Conservation (phyloP, 2,797 vertebrate genomes). For the Hapalemur alaotrensis region DNA sequence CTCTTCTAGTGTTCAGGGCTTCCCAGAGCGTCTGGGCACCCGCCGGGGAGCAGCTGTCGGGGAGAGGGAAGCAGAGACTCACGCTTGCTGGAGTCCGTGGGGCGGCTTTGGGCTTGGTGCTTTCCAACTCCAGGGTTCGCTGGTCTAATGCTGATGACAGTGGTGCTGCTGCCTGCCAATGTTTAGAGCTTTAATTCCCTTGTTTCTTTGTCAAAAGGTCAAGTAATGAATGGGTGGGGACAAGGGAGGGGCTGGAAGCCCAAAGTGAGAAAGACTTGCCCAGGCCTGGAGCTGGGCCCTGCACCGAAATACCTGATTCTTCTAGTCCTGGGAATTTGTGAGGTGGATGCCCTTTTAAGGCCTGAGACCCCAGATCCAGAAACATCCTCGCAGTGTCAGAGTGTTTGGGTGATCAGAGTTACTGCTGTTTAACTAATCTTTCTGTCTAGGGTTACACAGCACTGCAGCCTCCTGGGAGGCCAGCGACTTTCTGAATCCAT, state of each 20-base stretch:
- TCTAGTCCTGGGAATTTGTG: not conserved
- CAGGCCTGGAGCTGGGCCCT: not conserved
- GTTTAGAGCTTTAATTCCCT: not conserved
- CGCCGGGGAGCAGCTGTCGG: not conserved
- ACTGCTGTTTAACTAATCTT: not conserved
- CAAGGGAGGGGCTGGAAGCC: not conserved
- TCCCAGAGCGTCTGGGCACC: not conserved
- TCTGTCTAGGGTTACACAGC: not conserved
- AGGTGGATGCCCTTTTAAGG: not conserved
- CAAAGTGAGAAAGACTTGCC: not conserved
- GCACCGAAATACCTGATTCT: fast-evolving
- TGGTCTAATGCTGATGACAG: not conserved
- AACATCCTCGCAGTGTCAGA: not conserved
- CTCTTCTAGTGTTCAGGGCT: not conserved
- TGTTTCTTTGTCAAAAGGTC: not conserved
- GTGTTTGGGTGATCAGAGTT: not conserved
- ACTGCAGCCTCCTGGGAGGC: not conserved
- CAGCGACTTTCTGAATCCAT: not conserved
- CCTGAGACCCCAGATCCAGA: not conserved
- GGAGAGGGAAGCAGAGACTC: not conserved
- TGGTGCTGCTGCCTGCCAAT: not conserved
- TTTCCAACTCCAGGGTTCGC: not conserved
- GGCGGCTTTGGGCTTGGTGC: not conserved
- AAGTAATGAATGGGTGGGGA: not conserved
- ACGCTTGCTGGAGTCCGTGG: not conserved